Percentiles rank a stretch among this genome's conserved stretches.
These are phyloP conservation scores for Paracentrotus lividus DNA, from an alignment of 53 echinoderm and acorn worm species.

Conservation along the genomic window DNA sequence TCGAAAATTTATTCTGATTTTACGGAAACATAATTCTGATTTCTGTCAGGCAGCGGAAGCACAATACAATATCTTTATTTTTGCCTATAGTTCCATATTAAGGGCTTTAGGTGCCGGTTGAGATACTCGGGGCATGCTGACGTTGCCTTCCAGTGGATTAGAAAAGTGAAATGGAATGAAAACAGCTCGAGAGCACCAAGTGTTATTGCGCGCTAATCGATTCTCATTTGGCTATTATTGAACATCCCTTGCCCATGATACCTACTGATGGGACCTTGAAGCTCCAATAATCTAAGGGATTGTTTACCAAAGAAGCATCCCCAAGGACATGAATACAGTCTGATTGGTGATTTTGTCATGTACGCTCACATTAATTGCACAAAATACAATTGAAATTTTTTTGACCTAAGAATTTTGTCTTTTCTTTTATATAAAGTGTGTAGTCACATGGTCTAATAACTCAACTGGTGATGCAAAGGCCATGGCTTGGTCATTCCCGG, in stretches of 20 bases:
- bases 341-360: background rate
- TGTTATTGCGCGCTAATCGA: slow-evolving; percentile 56
- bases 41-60: background rate
- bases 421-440: too few relatives aligned
- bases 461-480: too few relatives aligned
- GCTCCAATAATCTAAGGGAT: background rate
- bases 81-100: background rate
- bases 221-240: slow-evolving; percentile 38
- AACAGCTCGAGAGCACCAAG: slow-evolving; percentile 37
- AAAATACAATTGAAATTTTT: background rate
- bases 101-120: slow-evolving; percentile 5
- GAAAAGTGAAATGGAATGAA: slow-evolving; percentile 49
- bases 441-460: too few relatives aligned
- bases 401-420: background rate
- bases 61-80: background rate
- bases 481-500: too few relatives aligned
- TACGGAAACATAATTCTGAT: background rate
- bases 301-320: slow-evolving; percentile 13
- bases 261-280: slow-evolving; percentile 19
- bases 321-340: background rate
- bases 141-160: slow-evolving; percentile 1
- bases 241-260: slow-evolving; percentile 21
- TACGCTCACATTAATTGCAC: background rate
- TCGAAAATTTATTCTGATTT: background rate
- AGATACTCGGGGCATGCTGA: background rate